Evolutionary conservation across 2,888 invertebrate genomes (phyloP), one percentile per base, ranked within the genome.

Genomic region (Physocephala rufipes): DNA sequence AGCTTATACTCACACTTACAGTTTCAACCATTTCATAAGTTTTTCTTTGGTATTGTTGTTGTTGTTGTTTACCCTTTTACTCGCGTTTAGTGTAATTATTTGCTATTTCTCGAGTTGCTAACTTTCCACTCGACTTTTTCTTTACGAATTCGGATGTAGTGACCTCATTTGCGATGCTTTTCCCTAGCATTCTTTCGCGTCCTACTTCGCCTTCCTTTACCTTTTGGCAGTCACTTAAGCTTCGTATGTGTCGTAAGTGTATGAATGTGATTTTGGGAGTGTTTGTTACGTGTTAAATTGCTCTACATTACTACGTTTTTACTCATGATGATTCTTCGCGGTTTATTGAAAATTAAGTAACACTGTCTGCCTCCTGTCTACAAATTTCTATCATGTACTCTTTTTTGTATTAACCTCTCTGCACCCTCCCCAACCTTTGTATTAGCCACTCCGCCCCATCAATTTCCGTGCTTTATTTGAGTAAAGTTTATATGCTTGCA

Each of bases 341-440:
- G 15, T 26, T 5, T 26, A 26, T 59, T 67, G 67, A 53, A 67
- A 59, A 59, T 59, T 61, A 67, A 67, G 59, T 49, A 67, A 61
- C 30, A 36, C 9, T 36, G n/a, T n/a, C n/a, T 7, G 4, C 36
- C 9, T 4, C 9, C 36, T 7, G 36, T 9, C 4, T 36, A 36
- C 9, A 4, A 9, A 7, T 7, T 36, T 9, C 5, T 36, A 9
- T 36, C 4, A 9, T 36, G 36, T 36, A 36, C 9, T 9, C 36
- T 36, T 9, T 9, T 36, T 9, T 9, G 5, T 36, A 4, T 7
- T 7, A 4, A 9, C 5, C 36, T 9, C 4, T 36, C 36, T n/a
- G n/a, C n/a, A n/a, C n/a, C n/a, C n/a, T n/a, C n/a, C n/a, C n/a
- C n/a, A n/a, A 36, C 9, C 5, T 7, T 7, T 36, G 9, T 36